phyloP scores from a whole-genome alignment of 2,888 invertebrate species.

The Fragum fragum region DNA sequence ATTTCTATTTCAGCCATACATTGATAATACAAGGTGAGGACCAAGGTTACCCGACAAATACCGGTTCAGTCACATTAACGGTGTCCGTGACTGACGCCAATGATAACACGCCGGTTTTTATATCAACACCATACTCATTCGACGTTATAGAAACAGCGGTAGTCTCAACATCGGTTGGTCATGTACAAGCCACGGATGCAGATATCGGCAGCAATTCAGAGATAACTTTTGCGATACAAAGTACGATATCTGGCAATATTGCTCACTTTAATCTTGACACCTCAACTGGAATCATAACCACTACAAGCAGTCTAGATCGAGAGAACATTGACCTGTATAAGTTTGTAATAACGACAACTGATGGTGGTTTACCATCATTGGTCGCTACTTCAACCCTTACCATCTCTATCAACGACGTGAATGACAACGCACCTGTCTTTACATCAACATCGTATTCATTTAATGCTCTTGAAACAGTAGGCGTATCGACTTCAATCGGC shows the following conservation, averaged over 20 bases:
- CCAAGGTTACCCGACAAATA: conserved; percentile 60
- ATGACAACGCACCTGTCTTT: conserved; percentile 81
- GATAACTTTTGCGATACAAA: conserved; percentile 36
- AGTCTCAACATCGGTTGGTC: neutral
- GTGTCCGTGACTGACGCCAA: conserved; percentile 77
- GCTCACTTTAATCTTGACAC: conserved; percentile 74
- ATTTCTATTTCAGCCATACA: conserved; percentile 70
- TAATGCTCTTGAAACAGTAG: conserved; percentile 75
- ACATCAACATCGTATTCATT: conserved; percentile 66
- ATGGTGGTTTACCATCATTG: conserved; percentile 71
- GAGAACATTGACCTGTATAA: conserved; percentile 67
- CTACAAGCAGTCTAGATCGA: conserved; percentile 68
- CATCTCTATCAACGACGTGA: conserved; percentile 76
- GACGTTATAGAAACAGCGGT: neutral
- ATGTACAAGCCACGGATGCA: conserved; percentile 67
- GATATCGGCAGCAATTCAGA: conserved; percentile 67
- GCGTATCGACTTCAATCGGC: conserved; percentile 69
- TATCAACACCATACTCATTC: conserved; percentile 63
- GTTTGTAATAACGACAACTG: conserved; percentile 69
- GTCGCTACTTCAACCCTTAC: conserved; percentile 70
- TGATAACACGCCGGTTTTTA: conserved; percentile 78
- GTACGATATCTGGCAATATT: conserved; percentile 65
- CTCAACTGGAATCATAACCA: conserved; percentile 70
- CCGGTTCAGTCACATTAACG: conserved; percentile 76
- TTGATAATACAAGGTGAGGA: conserved; percentile 75